Evolutionary conservation across 2,797 vertebrate genomes (phyloP).

Genomic region (Cyclura pinguis): DNA sequence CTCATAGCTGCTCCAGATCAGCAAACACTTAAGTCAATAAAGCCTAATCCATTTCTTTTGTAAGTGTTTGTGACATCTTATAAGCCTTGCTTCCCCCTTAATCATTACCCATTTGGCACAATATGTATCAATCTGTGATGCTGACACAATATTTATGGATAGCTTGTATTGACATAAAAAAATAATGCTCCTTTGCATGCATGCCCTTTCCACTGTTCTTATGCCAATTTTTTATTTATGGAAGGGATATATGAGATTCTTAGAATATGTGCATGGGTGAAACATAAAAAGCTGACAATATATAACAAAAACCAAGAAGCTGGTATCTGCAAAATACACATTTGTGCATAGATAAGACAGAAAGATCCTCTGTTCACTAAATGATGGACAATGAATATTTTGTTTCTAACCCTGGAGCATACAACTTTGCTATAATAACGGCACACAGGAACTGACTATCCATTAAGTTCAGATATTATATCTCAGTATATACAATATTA

Average conservation of each 20-base stretch:
- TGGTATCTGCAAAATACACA: too few relatives aligned
- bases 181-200: neutral
- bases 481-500: too few relatives aligned
- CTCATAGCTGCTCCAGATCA: neutral
- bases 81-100: neutral
- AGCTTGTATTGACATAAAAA: neutral
- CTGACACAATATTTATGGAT: neutral
- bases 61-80: neutral
- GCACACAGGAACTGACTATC: too few relatives aligned
- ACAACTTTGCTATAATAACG: too few relatives aligned
- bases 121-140: neutral
- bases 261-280: too few relatives aligned
- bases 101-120: neutral
- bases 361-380: too few relatives aligned
- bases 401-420: too few relatives aligned
- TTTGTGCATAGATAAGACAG: too few relatives aligned
- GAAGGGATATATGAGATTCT: neutral
- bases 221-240: slow-evolving; percentile 1
- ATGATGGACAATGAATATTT: too few relatives aligned
- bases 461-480: too few relatives aligned
- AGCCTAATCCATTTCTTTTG: neutral
- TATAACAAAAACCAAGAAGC: too few relatives aligned
- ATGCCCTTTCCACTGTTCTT: neutral
- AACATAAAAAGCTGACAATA: too few relatives aligned
- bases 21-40: neutral